Evolutionary conservation across 2,888 invertebrate genomes (phyloP).

Genomic region (Macrophya alboannulata): DNA sequence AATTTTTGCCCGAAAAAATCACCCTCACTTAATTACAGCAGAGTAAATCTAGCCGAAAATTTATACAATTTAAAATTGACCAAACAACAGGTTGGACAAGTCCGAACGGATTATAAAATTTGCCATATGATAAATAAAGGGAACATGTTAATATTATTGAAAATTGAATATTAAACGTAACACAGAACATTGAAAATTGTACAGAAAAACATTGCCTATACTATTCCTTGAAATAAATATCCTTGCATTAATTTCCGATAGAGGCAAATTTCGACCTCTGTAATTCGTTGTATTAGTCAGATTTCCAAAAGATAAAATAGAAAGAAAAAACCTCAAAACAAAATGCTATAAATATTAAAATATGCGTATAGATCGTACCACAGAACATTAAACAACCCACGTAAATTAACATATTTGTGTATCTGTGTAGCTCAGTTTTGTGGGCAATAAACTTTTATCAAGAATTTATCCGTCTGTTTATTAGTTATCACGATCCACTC

Average conservation of each 20-base stretch:
- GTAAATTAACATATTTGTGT: slow-evolving; percentile 39
- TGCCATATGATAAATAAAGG: slow-evolving; percentile 11
- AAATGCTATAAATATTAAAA: slow-evolving; percentile 8
- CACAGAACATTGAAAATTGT: neutral
- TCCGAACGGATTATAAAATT: slow-evolving; percentile 34
- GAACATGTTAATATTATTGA: slow-evolving; percentile 27
- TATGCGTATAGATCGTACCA: slow-evolving; percentile 4
- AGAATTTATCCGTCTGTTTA: slow-evolving; percentile 2
- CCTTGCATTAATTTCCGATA: neutral
- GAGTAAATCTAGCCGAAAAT: neutral
- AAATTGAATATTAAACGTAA: slow-evolving; percentile 1
- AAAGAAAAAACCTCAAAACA: neutral
- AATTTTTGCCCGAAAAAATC: neutral
- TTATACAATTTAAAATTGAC: neutral
- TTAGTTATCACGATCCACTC: slow-evolving; percentile 1
- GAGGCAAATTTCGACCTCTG: neutral
- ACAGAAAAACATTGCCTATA: neutral
- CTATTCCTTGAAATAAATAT: neutral
- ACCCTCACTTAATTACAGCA: neutral
- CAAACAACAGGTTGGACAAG: neutral
- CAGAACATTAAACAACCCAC: slow-evolving; percentile 16
- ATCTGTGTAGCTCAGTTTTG: slow-evolving; percentile 44
- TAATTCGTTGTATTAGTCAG: neutral
- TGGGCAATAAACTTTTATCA: slow-evolving; percentile 55
- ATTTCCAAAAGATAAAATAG: neutral